These are phyloP conservation scores for Sycophaga agraensis DNA, from an alignment of 1,140 invertebrate genomes.

Conservation along the genomic window DNA sequence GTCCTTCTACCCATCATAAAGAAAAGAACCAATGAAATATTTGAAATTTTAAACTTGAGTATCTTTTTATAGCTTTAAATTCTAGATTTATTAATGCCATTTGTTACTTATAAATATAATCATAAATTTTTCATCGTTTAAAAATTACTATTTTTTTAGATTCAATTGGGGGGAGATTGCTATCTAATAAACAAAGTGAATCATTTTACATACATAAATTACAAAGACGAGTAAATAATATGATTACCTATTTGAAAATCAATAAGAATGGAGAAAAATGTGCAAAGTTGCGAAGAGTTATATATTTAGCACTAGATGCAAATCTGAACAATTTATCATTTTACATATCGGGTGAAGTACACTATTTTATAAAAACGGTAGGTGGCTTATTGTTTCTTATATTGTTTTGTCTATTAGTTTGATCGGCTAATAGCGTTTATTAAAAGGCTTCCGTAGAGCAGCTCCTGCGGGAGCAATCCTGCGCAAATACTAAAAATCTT, in stretches of 20 bases:
- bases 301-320: conserved; percentile 1
- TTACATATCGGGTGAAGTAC: conserved; percentile 32
- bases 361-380: conserved; percentile 37
- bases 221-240: conserved; percentile 30
- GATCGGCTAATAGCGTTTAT: too few relatives aligned
- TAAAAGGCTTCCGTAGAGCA: too few relatives aligned
- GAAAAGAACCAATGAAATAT: background rate
- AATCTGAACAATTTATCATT: conserved; percentile 28
- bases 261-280: conserved; percentile 16
- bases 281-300: background rate
- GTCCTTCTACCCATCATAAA: too few relatives aligned
- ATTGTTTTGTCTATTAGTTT: too few relatives aligned
- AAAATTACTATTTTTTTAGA: conserved; percentile 27
- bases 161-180: conserved; percentile 33
- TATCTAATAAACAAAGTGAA: conserved; percentile 19
- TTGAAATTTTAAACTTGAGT: too few relatives aligned
- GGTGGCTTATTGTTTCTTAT: too few relatives aligned
- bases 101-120: too few relatives aligned
- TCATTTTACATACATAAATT: conserved; percentile 30
- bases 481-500: too few relatives aligned
- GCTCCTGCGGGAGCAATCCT: too few relatives aligned
- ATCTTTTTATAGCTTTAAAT: too few relatives aligned
- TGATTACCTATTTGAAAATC: conserved; percentile 23
- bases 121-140: background rate
- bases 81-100: too few relatives aligned